A percentile compares a stretch with the other conserved stretches of the same genome.
phyloP scores from a whole-genome alignment of 2,113 vertebrate genomes.

The Condylura cristata region DNA sequence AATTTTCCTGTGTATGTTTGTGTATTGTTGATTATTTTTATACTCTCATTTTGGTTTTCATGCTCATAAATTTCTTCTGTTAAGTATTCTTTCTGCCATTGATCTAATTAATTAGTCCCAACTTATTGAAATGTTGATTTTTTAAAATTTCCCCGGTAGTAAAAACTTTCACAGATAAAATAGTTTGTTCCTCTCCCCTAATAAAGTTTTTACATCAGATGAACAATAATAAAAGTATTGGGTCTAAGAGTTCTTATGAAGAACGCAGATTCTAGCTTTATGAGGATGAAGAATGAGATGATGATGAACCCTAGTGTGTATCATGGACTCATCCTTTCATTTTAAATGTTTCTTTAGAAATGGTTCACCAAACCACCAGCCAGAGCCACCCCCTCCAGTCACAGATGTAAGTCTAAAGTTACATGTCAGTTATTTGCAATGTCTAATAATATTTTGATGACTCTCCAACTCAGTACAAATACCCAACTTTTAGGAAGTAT shows the following conservation, averaged over 20 bases:
- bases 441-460: slow-evolving; percentile 38
- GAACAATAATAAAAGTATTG: background rate
- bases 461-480: slow-evolving; percentile 18
- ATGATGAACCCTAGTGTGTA: background rate
- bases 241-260: slow-evolving; percentile 10
- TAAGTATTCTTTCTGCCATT: slow-evolving; percentile 12
- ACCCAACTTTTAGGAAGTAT: background rate
- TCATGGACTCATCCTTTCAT: slow-evolving; percentile 51
- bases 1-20: background rate
- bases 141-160: background rate
- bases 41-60: slow-evolving; percentile 25
- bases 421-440: slow-evolving; percentile 22
- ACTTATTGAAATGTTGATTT: background rate
- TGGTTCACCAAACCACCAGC: slow-evolving; percentile 93
- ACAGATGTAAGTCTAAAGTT: slow-evolving; percentile 86
- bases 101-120: background rate
- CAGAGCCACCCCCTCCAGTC: slow-evolving; percentile 85
- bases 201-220: slow-evolving; percentile 19
- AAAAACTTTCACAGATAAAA: slow-evolving; percentile 21
- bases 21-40: background rate
- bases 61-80: background rate
- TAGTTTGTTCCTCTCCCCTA: background rate
- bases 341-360: slow-evolving; percentile 87
- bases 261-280: background rate
- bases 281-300: background rate